A percentile compares a stretch with the other conserved stretches of the same genome.
phyloP scores from a whole-genome alignment of 2,888 invertebrate genomes.

The Chalcosyrphus nemorum region DNA sequence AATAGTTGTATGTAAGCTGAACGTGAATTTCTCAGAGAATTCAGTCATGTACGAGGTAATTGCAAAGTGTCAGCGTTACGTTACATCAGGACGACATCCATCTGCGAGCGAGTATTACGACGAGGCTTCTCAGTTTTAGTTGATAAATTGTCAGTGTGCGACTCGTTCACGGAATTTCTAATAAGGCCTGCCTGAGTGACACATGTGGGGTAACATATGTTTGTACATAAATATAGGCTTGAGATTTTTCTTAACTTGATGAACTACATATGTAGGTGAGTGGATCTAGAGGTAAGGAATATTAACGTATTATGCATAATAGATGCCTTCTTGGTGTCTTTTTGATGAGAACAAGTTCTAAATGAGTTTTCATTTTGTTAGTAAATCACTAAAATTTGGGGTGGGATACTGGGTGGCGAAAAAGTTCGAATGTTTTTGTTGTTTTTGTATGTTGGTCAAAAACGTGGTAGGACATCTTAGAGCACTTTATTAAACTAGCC shows the following conservation, averaged over 20 bases:
- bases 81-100: background rate
- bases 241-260: background rate
- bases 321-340: too few relatives aligned
- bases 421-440: too few relatives aligned
- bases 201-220: background rate
- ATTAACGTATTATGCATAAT: background rate
- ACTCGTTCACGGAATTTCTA: background rate
- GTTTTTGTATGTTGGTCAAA: too few relatives aligned
- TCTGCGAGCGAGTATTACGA: background rate
- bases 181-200: conserved; percentile 1
- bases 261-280: background rate
- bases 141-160: background rate
- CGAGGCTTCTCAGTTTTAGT: background rate
- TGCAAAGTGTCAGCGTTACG: background rate
- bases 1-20: conserved; percentile 50
- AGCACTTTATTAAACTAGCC: too few relatives aligned
- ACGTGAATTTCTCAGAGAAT: conserved; percentile 16
- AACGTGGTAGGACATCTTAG: too few relatives aligned
- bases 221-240: too few relatives aligned
- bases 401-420: too few relatives aligned
- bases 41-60: conserved; percentile 11
- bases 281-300: background rate
- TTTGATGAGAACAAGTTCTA: too few relatives aligned
- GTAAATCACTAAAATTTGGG: too few relatives aligned
- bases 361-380: too few relatives aligned